Base-by-base conservation (phyloP, 1,140 invertebrate genomes). In the Triops cancriformis region DNA sequence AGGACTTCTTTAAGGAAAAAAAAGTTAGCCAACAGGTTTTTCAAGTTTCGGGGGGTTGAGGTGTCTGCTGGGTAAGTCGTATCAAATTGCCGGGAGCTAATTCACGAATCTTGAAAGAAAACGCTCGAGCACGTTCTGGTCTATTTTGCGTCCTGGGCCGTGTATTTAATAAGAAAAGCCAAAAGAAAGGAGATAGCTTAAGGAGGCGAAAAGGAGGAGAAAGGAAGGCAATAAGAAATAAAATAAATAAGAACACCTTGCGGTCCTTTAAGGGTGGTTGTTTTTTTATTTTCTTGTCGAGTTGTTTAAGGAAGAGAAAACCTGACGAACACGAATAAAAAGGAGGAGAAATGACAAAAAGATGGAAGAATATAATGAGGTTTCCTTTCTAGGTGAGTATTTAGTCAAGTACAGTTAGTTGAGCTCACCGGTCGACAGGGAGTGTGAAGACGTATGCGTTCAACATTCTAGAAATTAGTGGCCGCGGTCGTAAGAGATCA, bases 321-420 rank as follows among this genome's bases (percentile, higher is more conserved):
- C 31, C 31, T 37, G 31, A 2, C 31, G 31, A 7, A 37, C 2
- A 37, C 2, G 31, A 37, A 37, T 37, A 37, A 37, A 37, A 37
- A 37, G 31, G 31, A 37, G 31, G 31, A 37, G 31, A 37, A 37
- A 37, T 37, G 51, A 64, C 14, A 64, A 64, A 64, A 64, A 23
- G 51, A 18, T n/a, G n/a, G 23, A 64, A 23, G 51, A 6, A n/a
- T 64, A 64, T 64, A 64, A 64, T 23, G 23, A 64, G 51, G 51
- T 64, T 64, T 64, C 51, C 51, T 64, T 64, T 64, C 51, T 64
- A 64, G 51, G 51, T 64, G 51, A 10, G 51, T 23, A 64, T 64
- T 64, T 64, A 64, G n/a, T 64, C 51, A 64, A 64, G n/a, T 64
- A 64, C 51, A 64, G 51, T 64, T 64, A 64, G 51, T 5, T 64